These are phyloP conservation scores for Origma solitaria DNA, from an alignment of 2,113 vertebrate species.

Conservation along the genomic window DNA sequence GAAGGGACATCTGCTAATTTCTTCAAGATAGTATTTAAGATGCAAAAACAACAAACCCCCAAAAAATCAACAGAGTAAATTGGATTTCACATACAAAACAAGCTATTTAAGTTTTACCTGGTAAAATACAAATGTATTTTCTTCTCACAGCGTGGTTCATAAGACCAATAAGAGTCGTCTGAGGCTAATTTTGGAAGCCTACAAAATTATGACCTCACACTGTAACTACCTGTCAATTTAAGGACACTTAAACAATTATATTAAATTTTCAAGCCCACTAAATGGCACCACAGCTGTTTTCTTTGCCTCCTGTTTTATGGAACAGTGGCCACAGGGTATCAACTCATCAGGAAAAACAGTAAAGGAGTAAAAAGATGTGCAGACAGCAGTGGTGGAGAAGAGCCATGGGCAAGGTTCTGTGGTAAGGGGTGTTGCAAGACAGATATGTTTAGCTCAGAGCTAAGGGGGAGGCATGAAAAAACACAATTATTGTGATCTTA, in stretches of 20 bases:
- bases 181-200: constrained; percentile 54
- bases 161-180: neutral
- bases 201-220: constrained; percentile 49
- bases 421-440: neutral
- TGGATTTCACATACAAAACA: neutral
- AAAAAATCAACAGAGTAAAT: neutral
- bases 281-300: constrained; percentile 62
- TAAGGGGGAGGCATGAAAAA: neutral
- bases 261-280: constrained; percentile 53
- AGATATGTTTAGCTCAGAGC: constrained; percentile 26
- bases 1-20: neutral
- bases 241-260: constrained; percentile 65
- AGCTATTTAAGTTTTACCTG: neutral
- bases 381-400: constrained; percentile 22
- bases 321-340: constrained; percentile 20
- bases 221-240: constrained; percentile 72
- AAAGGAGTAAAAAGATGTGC: neutral
- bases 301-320: constrained; percentile 44
- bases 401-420: constrained; percentile 1
- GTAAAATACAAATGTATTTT: neutral
- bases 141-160: neutral
- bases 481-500: neutral
- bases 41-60: neutral
- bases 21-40: neutral
- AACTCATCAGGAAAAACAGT: neutral